Evolutionary conservation across 2,797 vertebrate genomes (phyloP).

Genomic region (Gymnothorax reevesii): DNA sequence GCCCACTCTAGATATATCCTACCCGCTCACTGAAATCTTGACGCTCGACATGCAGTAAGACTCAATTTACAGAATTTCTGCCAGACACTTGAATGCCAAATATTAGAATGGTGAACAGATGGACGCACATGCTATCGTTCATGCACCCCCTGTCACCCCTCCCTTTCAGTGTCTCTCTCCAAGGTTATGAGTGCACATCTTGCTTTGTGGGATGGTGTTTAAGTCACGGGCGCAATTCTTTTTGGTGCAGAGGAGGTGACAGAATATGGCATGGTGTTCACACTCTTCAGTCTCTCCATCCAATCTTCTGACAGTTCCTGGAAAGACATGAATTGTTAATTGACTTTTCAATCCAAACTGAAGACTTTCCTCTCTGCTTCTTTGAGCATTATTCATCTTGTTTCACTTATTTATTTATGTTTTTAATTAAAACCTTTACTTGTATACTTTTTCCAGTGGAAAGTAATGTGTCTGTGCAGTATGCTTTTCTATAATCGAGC

Average conservation of each 20-base stretch:
- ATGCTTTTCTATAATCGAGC: not conserved
- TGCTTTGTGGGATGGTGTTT: conserved; percentile 33
- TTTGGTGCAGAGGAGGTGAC: conserved; percentile 17
- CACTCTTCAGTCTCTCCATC: not conserved
- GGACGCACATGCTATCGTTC: not conserved
- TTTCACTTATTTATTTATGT: not conserved
- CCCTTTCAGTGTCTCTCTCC: not conserved
- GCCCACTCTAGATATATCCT: not conserved
- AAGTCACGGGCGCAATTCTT: conserved; percentile 20
- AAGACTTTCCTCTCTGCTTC: not conserved
- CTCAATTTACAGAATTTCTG: not conserved
- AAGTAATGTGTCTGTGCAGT: not conserved
- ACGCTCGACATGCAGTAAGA: not conserved
- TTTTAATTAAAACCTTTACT: not conserved
- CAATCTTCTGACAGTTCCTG: conserved; percentile 18
- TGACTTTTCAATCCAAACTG: not conserved
- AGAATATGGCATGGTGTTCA: not conserved
- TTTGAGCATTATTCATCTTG: not conserved
- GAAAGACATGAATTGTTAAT: conserved; percentile 7
- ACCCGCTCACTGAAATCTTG: not conserved
- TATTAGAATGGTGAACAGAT: conserved; percentile 23
- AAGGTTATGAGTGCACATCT: conserved; percentile 12
- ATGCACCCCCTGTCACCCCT: not conserved
- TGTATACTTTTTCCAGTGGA: not conserved
- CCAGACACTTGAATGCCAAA: not conserved